phyloP scores from a whole-genome alignment of 2,113 vertebrate species.

The Psammodynastes pulverulentus region DNA sequence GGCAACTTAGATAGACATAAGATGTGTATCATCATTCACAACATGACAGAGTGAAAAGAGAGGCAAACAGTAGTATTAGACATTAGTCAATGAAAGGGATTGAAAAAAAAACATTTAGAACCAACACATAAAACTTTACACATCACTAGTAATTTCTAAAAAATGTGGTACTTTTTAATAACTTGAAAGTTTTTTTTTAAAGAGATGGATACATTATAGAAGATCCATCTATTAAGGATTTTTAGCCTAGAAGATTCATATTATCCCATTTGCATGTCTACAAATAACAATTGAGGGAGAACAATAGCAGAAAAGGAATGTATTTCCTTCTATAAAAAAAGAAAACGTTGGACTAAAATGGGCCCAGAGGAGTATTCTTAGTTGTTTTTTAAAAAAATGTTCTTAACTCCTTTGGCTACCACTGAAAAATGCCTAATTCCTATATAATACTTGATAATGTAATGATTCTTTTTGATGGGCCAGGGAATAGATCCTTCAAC shows the following conservation, averaged over 20 bases:
- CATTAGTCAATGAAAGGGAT: background rate
- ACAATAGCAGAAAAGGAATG: background rate
- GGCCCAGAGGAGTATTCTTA: background rate
- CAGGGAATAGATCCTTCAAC: background rate
- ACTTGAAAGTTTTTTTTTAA: background rate
- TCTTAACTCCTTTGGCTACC: background rate
- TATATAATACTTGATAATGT: background rate
- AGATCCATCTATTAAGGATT: background rate
- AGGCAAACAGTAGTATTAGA: background rate
- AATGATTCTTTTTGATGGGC: background rate
- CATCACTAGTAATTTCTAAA: background rate
- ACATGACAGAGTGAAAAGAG: background rate
- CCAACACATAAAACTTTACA: background rate
- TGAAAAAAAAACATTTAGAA: background rate
- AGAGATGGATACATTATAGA: background rate
- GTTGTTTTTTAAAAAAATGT: background rate
- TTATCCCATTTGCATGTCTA: background rate
- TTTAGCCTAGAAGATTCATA: background rate
- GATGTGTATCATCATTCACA: background rate
- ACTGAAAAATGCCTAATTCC: background rate
- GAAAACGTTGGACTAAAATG: background rate
- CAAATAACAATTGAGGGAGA: background rate
- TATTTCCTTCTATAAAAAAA: background rate
- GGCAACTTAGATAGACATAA: background rate
- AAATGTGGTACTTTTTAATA: background rate